Base-by-base conservation (phyloP, 2,888 invertebrate genomes). In the Callimorpha dominula region DNA sequence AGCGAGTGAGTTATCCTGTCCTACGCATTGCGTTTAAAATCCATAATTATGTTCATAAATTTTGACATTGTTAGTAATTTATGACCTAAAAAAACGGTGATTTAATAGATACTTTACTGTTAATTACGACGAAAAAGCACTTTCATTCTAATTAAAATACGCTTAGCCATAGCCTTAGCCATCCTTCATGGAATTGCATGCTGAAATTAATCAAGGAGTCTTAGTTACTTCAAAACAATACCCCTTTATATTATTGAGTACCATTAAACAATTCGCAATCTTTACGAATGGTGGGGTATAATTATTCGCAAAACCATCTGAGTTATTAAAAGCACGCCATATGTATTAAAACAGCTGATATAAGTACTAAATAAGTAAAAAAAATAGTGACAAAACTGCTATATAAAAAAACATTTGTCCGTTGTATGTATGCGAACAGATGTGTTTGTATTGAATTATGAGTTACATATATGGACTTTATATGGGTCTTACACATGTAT, bases 291-390 rank as follows among this genome's bases (percentile, higher is more conserved):
- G 40, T 68, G 70, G 64, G 20, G 65, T 67, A 74, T 65, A 73
- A 66, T 71, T 72, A 57, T 64, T 64, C n/a, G n/a, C 12, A 15
- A 70, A 73, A 73, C 63, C 64, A 72, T 40, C 50, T 60, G 57
- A 67, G 40, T 68, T 74, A 74, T 75, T 81, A 74, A 31, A 80
- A 65, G 68, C 70, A 78, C 63, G 75, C 72, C 76, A 85, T 72
- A 80, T 79, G 76, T 82, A 68, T 76, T 78, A 80, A 79, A 78
- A 77, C 83, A 82, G 79, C 81, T 81, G 79, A 77, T 77, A 82
- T 72, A 78, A 72, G 70, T 80, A 78, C 75, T 75, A 65, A 69
- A 75, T 73, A 72, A 74, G 73, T 72, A 68, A 64, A 62, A 67
- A 72, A 71, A 20, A 31, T 65, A 57, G 72, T 75, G 75, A 75